Base-by-base conservation (phyloP, 2,888 invertebrate species). In the Trichogramma dendrolimi region DNA sequence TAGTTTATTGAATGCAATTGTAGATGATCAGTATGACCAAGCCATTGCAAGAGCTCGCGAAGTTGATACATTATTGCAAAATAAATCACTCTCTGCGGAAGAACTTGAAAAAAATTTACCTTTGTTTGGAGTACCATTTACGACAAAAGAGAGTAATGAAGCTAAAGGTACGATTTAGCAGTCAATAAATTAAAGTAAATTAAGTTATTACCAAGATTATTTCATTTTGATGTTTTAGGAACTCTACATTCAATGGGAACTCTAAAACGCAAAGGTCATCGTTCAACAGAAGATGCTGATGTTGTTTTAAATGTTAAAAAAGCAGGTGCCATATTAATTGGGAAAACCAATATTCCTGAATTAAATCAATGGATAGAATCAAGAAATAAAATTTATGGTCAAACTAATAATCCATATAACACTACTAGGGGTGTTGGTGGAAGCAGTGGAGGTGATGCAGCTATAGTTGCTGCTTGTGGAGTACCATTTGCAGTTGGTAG, bases 361-460 rank as follows among this genome's bases (percentile, higher is more conserved):
- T 82, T 96, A 44, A 96, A 96, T 80, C 86, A 94, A 80, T 97
- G 97, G 88, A 86, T 85, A 75, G 97, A 97, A 80, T 87, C 92
- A 0, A 85, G 90, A 62, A 98, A 97, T 81, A 88, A 88, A 72
- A 76, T 97, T 56, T 91, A 90, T 76, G 97, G 98, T 0, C 85
- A 90, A 73, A 94, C 96, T 0, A 87, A 86, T 72, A 98, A 98
- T 82, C 95, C 97, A 0, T 96, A 96, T 78, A 88, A 96, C 79
- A 83, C 87, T 0, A 88, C 90, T 0, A 85, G 93, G 65, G 92
- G 87, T 1, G 88, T 88, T 2, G 97, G 97, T 10, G 98, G 97
- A 51, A 96, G 96, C 67, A 94, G 94, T 64, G 96, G 96, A 44
- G 93, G 92, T 1, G 94, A 94, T 80, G 90, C 83, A 0, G 85